Evolutionary conservation across 1,140 invertebrate genomes (phyloP), one percentile per base, ranked within the genome.

Genomic region (Lethocerus indicus): DNA sequence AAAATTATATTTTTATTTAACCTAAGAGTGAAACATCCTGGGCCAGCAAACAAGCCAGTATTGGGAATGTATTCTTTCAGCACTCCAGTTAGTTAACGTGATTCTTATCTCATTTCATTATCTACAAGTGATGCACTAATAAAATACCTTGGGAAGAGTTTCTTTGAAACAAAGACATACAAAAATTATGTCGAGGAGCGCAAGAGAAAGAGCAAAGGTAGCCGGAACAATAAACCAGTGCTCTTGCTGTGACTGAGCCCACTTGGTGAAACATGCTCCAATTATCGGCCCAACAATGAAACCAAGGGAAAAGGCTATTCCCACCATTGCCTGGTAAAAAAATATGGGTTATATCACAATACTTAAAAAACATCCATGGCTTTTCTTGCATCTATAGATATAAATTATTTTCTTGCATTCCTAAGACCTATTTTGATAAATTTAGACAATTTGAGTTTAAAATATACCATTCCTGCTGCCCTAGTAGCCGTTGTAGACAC

Each of bases 271-370:
- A 58, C 79, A 68, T 9, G 92, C 95, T 18, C 94, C 94, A 59
- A 97, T 89, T 59, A 91, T 70, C 21, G 94, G 95, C 0, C 95
- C 94, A 53, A 96, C 67, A 54, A 97, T 87, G 66, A 99, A 99
- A 14, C 92, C 94, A 48, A 98, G 67, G 0, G 93, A 97, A 70
- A 98, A 99, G 4, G 94, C 91, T 59, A 96, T 81, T 14, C 95
- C 95, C 51, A 98, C 83, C 26, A 97, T 64, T 16, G 95, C 94
- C 88, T 92, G 67, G 56, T 77, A 75, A 62, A 56, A 59, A 61
- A n/a, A n/a, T n/a, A n/a, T n/a, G n/a, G n/a, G n/a, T n/a, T n/a
- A n/a, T n/a, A n/a, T n/a, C n/a, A n/a, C n/a, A n/a, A n/a, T n/a
- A n/a, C n/a, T n/a, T n/a, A n/a, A n/a, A n/a, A n/a, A n/a, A n/a